A percentile compares a stretch with the other conserved stretches of the same genome.
Conservation (phyloP, 2,113 vertebrate genomes). For the Cyphomyrus plagiostoma region DNA sequence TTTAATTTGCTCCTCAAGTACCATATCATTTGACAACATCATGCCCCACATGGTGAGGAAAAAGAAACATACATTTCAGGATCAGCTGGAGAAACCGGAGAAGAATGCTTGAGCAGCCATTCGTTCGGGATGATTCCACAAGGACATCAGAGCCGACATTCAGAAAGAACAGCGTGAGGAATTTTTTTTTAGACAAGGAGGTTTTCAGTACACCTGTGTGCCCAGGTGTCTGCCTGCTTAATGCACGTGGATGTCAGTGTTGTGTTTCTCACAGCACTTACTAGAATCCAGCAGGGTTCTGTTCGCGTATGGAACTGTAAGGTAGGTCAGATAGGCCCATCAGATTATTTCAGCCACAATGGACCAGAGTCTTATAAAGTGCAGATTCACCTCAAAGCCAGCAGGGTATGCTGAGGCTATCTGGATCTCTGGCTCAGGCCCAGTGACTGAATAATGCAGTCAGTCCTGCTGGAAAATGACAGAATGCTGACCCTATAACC, state of each 20-base stretch:
- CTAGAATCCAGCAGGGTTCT: conserved; percentile 9
- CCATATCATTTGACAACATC: neutral
- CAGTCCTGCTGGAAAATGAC: conserved; percentile 30
- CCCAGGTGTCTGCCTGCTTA: neutral
- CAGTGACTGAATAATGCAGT: conserved; percentile 28
- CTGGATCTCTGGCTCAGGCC: conserved; percentile 26
- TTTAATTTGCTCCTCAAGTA: conserved; percentile 14
- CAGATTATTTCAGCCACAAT: conserved; percentile 1
- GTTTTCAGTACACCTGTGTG: neutral
- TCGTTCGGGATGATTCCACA: neutral
- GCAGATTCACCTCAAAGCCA: neutral
- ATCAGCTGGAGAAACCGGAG: neutral
- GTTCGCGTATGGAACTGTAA: neutral
- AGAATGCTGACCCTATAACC: conserved; percentile 29
- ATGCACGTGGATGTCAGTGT: neutral
- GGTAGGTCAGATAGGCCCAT: neutral
- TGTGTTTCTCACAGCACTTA: neutral
- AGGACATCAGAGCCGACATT: neutral
- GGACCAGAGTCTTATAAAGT: neutral
- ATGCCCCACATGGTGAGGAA: neutral
- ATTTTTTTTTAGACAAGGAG: neutral
- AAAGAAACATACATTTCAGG: neutral
- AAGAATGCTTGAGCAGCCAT: neutral
- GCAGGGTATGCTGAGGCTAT: conserved; percentile 30
- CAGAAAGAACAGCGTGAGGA: neutral